A percentile compares a stretch with the other conserved stretches of the same genome.
Evolutionary conservation across 2,797 vertebrate genomes (phyloP).

Genomic region (Sparidentex hasta): DNA sequence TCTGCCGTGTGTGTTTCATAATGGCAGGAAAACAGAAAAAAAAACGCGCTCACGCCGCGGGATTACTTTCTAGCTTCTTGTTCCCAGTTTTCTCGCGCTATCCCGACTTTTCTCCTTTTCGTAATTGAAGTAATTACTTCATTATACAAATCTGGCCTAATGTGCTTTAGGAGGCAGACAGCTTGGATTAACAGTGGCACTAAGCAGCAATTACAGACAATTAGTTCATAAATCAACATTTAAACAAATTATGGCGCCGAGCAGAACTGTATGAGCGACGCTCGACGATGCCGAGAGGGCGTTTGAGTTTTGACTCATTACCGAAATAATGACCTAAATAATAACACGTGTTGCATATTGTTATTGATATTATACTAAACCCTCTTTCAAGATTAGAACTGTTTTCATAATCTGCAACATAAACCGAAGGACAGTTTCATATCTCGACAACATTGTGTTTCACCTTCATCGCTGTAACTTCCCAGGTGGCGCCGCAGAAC

Average conservation of each 20-base stretch:
- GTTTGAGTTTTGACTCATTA: slow-evolving; percentile 35
- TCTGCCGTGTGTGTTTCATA: slow-evolving; percentile 47
- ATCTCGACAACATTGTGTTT: slow-evolving; percentile 40
- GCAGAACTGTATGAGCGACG: slow-evolving; percentile 44
- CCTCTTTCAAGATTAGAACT: not conserved
- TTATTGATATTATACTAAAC: not conserved
- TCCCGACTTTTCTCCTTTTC: slow-evolving; percentile 74
- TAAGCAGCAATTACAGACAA: slow-evolving; percentile 85
- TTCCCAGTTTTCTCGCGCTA: slow-evolving; percentile 48
- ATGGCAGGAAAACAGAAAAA: slow-evolving; percentile 11
- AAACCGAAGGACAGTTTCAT: not conserved
- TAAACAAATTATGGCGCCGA: slow-evolving; percentile 80
- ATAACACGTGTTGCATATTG: not conserved
- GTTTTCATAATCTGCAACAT: not conserved
- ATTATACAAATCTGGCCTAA: slow-evolving; percentile 85
- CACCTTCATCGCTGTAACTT: slow-evolving; percentile 48
- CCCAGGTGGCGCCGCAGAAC: slow-evolving; percentile 57
- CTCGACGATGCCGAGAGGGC: slow-evolving; percentile 58
- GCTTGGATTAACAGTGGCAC: slow-evolving; percentile 84
- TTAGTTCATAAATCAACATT: slow-evolving; percentile 88
- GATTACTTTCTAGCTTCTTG: slow-evolving; percentile 44
- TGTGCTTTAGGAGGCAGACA: slow-evolving; percentile 84
- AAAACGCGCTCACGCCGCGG: slow-evolving; percentile 24
- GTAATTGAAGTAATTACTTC: slow-evolving; percentile 86
- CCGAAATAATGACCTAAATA: not conserved